Evolutionary conservation across 2,797 vertebrate genomes (phyloP).

Genomic region (Petrocephalus sullivani): DNA sequence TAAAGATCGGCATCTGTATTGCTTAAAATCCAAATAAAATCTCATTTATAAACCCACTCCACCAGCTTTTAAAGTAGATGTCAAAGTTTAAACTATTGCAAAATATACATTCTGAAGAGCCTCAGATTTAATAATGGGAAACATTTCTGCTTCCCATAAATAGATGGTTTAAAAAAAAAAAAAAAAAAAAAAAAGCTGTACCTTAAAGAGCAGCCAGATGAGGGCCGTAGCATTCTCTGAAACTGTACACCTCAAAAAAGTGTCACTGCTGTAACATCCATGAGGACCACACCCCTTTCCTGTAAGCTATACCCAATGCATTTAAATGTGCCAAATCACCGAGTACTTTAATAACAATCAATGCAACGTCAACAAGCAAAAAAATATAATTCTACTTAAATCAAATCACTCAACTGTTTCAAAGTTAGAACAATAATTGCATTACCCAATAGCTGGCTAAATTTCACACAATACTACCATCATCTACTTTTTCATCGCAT

Average conservation of each 20-base stretch:
- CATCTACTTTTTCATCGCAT: background rate
- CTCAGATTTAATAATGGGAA: background rate
- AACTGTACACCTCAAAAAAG: background rate
- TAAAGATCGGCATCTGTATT: constrained; percentile 36
- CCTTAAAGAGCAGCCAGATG: background rate
- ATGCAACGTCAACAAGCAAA: background rate
- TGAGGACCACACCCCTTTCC: background rate
- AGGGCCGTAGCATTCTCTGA: background rate
- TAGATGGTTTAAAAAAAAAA: background rate
- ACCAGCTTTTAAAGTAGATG: background rate
- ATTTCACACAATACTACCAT: background rate
- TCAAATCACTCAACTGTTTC: background rate
- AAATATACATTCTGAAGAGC: background rate
- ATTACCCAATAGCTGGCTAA: background rate
- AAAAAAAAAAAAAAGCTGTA: background rate
- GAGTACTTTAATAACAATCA: background rate
- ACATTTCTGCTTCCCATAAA: background rate
- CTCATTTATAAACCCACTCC: background rate
- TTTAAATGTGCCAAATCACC: background rate
- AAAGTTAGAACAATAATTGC: background rate
- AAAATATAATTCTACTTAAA: background rate
- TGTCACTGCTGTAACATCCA: background rate
- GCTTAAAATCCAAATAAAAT: constrained; percentile 43
- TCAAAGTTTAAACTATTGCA: background rate
- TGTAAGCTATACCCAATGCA: background rate